These are phyloP conservation scores for Dryobotodes eremita DNA, from an alignment of 2,888 invertebrate genomes.

Conservation along the genomic window DNA sequence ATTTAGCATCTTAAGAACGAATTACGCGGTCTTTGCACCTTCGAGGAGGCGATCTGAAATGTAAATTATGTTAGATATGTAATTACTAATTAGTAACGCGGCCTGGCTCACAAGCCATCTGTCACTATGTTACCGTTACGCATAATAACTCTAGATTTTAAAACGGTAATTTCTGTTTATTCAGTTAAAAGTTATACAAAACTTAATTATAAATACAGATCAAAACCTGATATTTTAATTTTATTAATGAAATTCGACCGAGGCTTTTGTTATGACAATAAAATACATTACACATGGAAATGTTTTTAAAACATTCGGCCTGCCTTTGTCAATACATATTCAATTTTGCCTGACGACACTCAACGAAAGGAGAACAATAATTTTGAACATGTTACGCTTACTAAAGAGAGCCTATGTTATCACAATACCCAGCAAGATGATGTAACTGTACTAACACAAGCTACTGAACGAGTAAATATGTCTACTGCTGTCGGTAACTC, in stretches of 20 bases:
- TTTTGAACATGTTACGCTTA: background rate
- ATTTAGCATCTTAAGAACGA: conserved; percentile 61
- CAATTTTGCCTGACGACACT: background rate
- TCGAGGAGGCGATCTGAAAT: conserved; percentile 45
- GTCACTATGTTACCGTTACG: conserved; percentile 49
- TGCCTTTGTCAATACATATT: conserved; percentile 10
- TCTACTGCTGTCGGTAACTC: conserved; percentile 14
- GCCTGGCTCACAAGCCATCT: conserved; percentile 53
- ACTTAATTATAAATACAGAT: conserved; percentile 26
- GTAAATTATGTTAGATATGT: conserved; percentile 53
- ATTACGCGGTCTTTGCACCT: conserved; percentile 66
- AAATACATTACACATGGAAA: conserved; percentile 6
- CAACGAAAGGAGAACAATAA: background rate
- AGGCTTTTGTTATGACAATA: conserved; percentile 10
- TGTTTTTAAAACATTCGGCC: conserved; percentile 41
- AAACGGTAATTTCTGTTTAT: conserved; percentile 24
- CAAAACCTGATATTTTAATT: conserved; percentile 29
- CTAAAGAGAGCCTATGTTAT: background rate
- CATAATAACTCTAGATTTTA: conserved; percentile 9
- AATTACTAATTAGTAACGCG: conserved; percentile 62
- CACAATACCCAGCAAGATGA: background rate
- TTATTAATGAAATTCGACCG: conserved; percentile 14
- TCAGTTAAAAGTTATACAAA: conserved; percentile 6
- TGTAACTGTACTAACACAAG: background rate
- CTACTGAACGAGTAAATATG: conserved; percentile 14